These are phyloP conservation scores for Panthera uncia DNA, from an alignment of 2,113 vertebrate species.

Conservation along the genomic window DNA sequence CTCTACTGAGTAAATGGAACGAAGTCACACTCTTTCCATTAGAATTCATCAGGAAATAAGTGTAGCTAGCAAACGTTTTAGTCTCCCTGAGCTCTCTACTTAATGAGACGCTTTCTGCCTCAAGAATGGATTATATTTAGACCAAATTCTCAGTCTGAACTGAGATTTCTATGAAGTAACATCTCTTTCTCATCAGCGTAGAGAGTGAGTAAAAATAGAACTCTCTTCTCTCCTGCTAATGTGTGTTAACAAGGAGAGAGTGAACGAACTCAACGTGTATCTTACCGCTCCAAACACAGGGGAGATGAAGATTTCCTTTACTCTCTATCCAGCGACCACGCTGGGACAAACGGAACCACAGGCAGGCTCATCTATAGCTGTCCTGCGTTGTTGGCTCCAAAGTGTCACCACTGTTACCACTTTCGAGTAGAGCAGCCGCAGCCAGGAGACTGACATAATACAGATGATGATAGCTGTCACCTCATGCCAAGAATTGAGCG, in stretches of 20 bases:
- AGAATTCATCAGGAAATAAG: constrained; percentile 58
- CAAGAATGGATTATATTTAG: constrained; percentile 72
- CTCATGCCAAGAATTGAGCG: background rate
- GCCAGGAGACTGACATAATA: background rate
- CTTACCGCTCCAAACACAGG: background rate
- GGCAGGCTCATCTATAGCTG: background rate
- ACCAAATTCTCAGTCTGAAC: constrained; percentile 57
- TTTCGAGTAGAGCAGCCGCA: background rate
- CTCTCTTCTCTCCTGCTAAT: constrained; percentile 1
- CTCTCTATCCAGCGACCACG: background rate
- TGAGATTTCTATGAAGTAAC: constrained; percentile 64
- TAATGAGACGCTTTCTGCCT: constrained; percentile 67
- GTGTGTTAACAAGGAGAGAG: constrained; percentile 46
- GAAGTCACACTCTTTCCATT: constrained; percentile 35
- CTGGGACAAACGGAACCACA: background rate
- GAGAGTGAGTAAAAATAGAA: constrained; percentile 71
- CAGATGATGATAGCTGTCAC: background rate
- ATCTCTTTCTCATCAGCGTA: constrained; percentile 67
- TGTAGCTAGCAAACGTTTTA: background rate
- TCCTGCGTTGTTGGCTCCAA: background rate
- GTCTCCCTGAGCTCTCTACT: constrained; percentile 25
- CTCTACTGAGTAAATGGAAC: background rate
- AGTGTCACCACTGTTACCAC: rapidly evolving
- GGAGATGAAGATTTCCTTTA: background rate
- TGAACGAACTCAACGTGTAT: constrained; percentile 56